A percentile compares a stretch with the other conserved stretches of the same genome.
Conservation (phyloP, 2,797 vertebrate species). For the Remorina albescens region DNA sequence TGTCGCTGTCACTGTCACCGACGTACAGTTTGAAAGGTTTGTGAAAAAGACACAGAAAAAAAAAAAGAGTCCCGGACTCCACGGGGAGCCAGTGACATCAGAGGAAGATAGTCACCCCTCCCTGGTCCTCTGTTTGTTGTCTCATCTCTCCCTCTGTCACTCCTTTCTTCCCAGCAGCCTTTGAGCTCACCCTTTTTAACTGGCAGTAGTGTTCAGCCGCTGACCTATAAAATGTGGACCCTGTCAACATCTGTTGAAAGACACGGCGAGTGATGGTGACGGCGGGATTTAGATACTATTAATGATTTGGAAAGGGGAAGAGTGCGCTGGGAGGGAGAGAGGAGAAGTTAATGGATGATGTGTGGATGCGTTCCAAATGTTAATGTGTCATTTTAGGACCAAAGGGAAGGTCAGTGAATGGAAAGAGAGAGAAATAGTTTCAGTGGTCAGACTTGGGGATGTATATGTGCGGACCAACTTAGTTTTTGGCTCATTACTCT, state of each 20-base stretch:
- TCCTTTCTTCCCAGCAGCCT: slow-evolving; percentile 63
- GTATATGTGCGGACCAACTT: background rate
- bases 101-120: slow-evolving; percentile 51
- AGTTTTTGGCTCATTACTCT: background rate
- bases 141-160: slow-evolving; percentile 61
- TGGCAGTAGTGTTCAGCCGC: slow-evolving; percentile 48
- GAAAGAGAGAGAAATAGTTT: slow-evolving; percentile 26
- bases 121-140: slow-evolving; percentile 46
- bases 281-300: slow-evolving; percentile 80
- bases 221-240: slow-evolving; percentile 77
- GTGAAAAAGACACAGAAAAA: slow-evolving; percentile 27
- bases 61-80: slow-evolving; percentile 34
- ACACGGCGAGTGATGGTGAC: slow-evolving; percentile 57
- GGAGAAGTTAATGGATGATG: slow-evolving; percentile 54
- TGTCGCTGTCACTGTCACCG: slow-evolving; percentile 53
- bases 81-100: slow-evolving; percentile 61
- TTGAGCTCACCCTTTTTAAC: slow-evolving; percentile 70
- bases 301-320: slow-evolving; percentile 66
- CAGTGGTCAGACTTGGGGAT: slow-evolving; percentile 20
- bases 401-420: slow-evolving; percentile 43
- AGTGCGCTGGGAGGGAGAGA: slow-evolving; percentile 3
- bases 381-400: slow-evolving; percentile 73
- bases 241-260: slow-evolving; percentile 77
- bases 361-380: slow-evolving; percentile 74
- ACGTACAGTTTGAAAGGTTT: slow-evolving; percentile 61